phyloP scores from a whole-genome alignment of 2,797 vertebrate genomes.

The Typhlichthys eigenmanni region DNA sequence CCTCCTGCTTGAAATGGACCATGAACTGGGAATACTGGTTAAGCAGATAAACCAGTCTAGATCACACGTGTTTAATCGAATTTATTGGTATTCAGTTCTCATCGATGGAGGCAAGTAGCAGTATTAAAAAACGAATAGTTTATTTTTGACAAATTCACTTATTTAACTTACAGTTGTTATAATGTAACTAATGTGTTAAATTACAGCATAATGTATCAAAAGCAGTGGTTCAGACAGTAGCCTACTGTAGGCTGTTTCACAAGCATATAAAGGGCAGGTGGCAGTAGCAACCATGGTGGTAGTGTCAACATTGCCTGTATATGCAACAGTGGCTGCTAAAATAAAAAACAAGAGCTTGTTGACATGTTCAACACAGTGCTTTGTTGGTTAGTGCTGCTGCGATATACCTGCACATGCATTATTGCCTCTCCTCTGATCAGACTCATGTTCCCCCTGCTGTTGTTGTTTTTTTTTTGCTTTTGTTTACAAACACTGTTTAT shows the following conservation, averaged over 20 bases:
- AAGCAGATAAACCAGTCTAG: neutral
- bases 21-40: neutral
- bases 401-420: conserved; percentile 2
- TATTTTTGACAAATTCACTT: too few relatives aligned
- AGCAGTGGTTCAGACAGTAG: conserved; percentile 36
- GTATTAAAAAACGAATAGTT: too few relatives aligned
- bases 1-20: too few relatives aligned
- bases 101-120: neutral
- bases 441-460: too few relatives aligned
- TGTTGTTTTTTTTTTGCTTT: neutral
- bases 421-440: conserved; percentile 7
- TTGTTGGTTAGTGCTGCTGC: conserved; percentile 25
- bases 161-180: too few relatives aligned
- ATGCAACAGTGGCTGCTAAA: conserved; percentile 70
- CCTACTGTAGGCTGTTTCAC: conserved; percentile 46
- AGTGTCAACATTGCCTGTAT: conserved; percentile 80
- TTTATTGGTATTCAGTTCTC: neutral
- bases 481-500: too few relatives aligned
- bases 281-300: conserved; percentile 67
- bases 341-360: conserved; percentile 76
- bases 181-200: too few relatives aligned
- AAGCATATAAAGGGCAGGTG: conserved; percentile 65
- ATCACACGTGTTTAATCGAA: neutral
- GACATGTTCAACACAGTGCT: conserved; percentile 74
- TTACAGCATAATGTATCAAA: conserved; percentile 31